Conservation (phyloP, 2,113 vertebrate genomes). For the Amblyornis subalaris region DNA sequence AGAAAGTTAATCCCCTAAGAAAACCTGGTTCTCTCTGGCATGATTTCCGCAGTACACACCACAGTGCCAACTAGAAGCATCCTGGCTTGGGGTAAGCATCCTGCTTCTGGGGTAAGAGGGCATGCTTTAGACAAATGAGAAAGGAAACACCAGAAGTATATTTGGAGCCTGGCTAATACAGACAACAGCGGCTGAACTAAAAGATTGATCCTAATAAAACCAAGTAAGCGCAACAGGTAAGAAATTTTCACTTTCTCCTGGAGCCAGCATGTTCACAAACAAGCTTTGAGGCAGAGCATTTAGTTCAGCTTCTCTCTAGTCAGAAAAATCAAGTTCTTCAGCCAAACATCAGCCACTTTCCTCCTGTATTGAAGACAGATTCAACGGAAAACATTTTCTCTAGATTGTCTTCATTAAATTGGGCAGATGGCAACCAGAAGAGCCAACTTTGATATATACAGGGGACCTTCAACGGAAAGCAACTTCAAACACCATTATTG, state of each 20-base stretch:
- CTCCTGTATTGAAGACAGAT: background rate
- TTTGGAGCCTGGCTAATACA: background rate
- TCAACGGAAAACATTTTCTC: background rate
- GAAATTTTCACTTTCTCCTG: background rate
- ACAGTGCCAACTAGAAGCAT: background rate
- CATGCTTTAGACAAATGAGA: background rate
- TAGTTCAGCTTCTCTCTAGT: background rate
- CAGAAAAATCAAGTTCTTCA: background rate
- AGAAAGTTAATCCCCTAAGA: background rate
- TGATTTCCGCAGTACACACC: background rate
- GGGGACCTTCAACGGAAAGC: background rate
- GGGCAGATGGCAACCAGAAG: conserved; percentile 14
- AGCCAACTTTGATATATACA: background rate
- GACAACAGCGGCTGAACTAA: background rate
- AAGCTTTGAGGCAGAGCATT: background rate
- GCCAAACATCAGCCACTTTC: background rate
- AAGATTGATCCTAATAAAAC: background rate
- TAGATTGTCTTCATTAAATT: background rate
- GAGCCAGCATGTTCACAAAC: background rate
- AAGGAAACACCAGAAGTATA: background rate
- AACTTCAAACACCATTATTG: background rate
- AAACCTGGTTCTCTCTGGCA: background rate
- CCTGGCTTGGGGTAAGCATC: background rate
- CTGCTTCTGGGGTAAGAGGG: background rate
- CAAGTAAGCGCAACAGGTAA: background rate